phyloP scores from a whole-genome alignment of 2,888 invertebrate species.

The Acronicta psi region DNA sequence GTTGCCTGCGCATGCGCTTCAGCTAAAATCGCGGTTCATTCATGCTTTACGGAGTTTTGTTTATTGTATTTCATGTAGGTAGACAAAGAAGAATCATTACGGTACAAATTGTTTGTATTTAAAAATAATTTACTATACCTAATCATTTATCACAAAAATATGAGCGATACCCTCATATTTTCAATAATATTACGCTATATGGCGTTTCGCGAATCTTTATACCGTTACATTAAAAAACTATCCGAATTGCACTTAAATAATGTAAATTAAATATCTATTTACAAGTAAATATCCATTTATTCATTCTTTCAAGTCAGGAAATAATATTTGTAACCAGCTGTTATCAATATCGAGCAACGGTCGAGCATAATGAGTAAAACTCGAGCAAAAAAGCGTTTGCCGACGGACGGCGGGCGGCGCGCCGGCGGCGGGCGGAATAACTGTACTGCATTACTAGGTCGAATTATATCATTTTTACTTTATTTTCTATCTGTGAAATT shows the following conservation, averaged over 20 bases:
- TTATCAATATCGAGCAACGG: conserved; percentile 37
- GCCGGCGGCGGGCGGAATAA: conserved; percentile 62
- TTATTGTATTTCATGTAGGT: too few species aligned
- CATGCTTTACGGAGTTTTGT: too few species aligned
- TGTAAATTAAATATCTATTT: too few species aligned
- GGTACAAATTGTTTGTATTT: too few species aligned
- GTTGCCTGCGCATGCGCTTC: background rate
- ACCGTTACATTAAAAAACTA: too few species aligned
- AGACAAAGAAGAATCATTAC: too few species aligned
- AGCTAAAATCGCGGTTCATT: background rate
- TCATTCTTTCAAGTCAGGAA: conserved; percentile 1
- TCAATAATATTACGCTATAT: too few species aligned
- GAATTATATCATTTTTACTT: conserved; percentile 75
- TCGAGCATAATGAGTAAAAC: conserved; percentile 65
- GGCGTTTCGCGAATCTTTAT: too few species aligned
- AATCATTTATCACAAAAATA: too few species aligned
- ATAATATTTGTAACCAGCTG: conserved; percentile 17
- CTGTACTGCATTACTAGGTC: conserved; percentile 82
- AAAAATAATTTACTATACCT: too few species aligned
- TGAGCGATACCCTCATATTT: too few species aligned
- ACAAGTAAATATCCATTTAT: background rate
- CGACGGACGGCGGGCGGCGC: conserved; percentile 70
- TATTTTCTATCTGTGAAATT: conserved; percentile 73
- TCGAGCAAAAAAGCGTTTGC: conserved; percentile 69
- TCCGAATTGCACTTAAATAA: too few species aligned